Conservation (phyloP, 2,113 vertebrate genomes). For the Tragelaphus strepsiceros region DNA sequence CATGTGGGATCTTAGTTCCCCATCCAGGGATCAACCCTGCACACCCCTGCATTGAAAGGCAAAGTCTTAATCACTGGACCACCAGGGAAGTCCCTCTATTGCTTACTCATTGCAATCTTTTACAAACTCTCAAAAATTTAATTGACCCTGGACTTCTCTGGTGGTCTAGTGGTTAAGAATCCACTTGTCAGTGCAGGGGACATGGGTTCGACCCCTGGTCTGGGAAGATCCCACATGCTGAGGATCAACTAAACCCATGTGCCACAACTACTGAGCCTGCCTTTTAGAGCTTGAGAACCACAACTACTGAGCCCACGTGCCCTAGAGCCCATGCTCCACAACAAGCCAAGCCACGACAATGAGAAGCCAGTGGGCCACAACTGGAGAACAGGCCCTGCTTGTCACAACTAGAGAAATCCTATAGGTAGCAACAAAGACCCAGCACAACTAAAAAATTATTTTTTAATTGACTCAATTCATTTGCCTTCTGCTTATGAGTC, state of each 20-base stretch:
- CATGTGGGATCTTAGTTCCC: neutral
- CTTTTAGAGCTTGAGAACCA: neutral
- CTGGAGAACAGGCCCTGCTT: neutral
- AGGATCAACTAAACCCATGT: neutral
- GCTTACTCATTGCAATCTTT: neutral
- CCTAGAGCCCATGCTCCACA: neutral
- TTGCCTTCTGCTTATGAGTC: neutral
- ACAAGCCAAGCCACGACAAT: neutral
- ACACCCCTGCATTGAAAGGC: neutral
- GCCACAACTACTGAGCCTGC: neutral
- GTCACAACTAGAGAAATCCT: neutral
- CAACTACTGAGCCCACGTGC: neutral
- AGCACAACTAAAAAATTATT: neutral
- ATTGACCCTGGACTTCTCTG: neutral
- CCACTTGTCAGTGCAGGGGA: neutral
- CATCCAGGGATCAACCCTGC: neutral
- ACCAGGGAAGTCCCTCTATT: neutral
- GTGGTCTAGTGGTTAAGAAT: neutral
- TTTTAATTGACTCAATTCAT: neutral
- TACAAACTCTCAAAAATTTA: neutral
- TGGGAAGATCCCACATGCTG: neutral
- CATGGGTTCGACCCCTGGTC: neutral
- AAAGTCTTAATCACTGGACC: neutral
- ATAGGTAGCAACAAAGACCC: neutral
- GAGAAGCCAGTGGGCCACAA: neutral